These are phyloP conservation scores for Moxostoma hubbsi DNA, from an alignment of 2,797 vertebrate genomes.

Conservation along the genomic window DNA sequence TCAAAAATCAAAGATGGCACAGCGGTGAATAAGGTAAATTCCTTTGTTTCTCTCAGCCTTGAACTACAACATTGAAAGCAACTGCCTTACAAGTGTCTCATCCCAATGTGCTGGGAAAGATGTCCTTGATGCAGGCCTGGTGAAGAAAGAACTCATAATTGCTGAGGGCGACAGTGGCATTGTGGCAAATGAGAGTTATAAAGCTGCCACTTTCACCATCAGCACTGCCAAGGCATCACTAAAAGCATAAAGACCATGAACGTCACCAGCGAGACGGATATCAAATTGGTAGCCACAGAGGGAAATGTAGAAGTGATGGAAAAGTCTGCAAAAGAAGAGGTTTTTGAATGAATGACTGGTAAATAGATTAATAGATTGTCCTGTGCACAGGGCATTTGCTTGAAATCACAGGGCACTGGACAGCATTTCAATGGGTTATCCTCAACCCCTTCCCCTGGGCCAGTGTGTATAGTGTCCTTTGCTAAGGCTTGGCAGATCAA, in stretches of 20 bases:
- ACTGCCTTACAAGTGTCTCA: background rate
- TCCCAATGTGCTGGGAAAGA: constrained; percentile 3
- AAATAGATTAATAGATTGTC: background rate
- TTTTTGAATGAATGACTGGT: constrained; percentile 10
- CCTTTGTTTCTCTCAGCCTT: background rate
- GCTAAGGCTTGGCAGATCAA: constrained; percentile 6
- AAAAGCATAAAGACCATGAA: constrained; percentile 38
- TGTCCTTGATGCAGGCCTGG: background rate
- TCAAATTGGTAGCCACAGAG: background rate
- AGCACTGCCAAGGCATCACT: constrained; percentile 6
- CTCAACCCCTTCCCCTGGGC: background rate
- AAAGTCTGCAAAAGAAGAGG: constrained; percentile 12
- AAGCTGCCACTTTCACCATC: background rate
- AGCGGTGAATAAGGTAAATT: too few species aligned
- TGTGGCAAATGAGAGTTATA: background rate
- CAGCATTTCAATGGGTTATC: background rate
- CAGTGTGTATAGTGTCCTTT: background rate
- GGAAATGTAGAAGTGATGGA: constrained; percentile 5
- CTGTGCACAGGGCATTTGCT: background rate
- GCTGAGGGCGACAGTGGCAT: constrained; percentile 12
- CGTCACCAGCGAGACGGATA: constrained; percentile 4
- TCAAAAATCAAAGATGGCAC: too few species aligned
- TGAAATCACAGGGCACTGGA: background rate
- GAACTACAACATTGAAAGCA: constrained; percentile 39
- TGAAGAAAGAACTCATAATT: constrained; percentile 3